Percentiles rank a stretch among this genome's conserved stretches.
phyloP scores from a whole-genome alignment of 2,113 vertebrate species.

The Pongo pygmaeus region DNA sequence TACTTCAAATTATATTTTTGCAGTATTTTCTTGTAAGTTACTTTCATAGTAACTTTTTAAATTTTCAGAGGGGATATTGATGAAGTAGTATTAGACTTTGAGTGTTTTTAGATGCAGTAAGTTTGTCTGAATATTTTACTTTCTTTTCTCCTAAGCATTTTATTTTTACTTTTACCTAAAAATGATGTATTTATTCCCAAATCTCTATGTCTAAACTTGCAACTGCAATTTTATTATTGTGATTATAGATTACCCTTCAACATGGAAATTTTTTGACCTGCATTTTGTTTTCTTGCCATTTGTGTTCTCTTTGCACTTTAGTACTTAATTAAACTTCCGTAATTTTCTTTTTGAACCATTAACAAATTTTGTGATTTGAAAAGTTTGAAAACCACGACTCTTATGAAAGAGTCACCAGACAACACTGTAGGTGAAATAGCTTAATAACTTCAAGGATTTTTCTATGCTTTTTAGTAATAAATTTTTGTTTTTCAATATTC shows the following conservation, averaged over 20 bases:
- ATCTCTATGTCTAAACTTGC: neutral
- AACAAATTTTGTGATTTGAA: neutral
- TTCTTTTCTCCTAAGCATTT: neutral
- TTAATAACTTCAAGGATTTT: neutral
- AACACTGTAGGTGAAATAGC: neutral
- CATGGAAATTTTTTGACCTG: neutral
- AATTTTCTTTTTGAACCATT: constrained; percentile 28
- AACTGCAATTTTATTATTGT: neutral
- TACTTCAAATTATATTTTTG: constrained; percentile 18
- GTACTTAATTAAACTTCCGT: neutral
- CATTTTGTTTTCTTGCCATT: neutral
- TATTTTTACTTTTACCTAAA: neutral
- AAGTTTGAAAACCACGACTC: neutral
- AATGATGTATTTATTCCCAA: neutral
- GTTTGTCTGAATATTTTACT: neutral
- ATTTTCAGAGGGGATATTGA: neutral
- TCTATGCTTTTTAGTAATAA: neutral
- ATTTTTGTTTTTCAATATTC: neutral
- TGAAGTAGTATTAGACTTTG: neutral
- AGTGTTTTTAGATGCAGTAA: neutral
- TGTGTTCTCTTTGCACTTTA: neutral
- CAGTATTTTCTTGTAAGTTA: neutral
- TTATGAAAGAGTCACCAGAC: neutral
- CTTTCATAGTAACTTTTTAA: neutral
- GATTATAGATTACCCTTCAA: neutral